Conservation (phyloP, 2,113 vertebrate genomes). For the Euleptes europaea region DNA sequence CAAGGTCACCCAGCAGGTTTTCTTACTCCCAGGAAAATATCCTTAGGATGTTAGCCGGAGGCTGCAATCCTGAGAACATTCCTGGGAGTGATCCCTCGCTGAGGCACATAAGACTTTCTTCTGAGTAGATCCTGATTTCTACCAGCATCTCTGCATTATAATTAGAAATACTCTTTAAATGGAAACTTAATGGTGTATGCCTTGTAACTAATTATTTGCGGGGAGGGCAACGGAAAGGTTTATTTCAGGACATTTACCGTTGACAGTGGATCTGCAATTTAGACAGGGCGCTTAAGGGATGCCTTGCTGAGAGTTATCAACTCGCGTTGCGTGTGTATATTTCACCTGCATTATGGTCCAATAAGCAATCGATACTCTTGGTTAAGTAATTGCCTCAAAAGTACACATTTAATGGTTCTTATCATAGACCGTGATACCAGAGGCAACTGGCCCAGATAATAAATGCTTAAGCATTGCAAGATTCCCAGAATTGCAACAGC, state of each 20-base stretch:
- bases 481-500: conserved; percentile 22
- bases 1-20: too few relatives aligned
- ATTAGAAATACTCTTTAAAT: neutral
- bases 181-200: neutral
- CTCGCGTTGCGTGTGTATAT: neutral
- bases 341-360: conserved; percentile 19
- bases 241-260: neutral
- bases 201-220: neutral
- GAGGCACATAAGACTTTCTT: too few relatives aligned
- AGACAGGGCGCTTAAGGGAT: neutral
- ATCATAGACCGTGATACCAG: conserved; percentile 15
- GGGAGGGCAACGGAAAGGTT: neutral
- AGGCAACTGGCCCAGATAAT: conserved; percentile 19
- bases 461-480: conserved; percentile 10
- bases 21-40: too few relatives aligned
- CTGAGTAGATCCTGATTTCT: too few relatives aligned
- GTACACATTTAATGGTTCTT: conserved; percentile 19
- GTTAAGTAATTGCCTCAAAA: conserved; percentile 11
- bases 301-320: conserved; percentile 1
- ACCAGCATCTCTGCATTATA: neutral
- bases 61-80: too few relatives aligned
- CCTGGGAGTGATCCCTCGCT: too few relatives aligned
- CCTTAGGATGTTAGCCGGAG: too few relatives aligned
- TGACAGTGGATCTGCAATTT: neutral
- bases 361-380: conserved; percentile 30